These are phyloP conservation scores for Drosophila antonietae DNA, from an alignment of 2,888 invertebrate species.

Conservation along the genomic window DNA sequence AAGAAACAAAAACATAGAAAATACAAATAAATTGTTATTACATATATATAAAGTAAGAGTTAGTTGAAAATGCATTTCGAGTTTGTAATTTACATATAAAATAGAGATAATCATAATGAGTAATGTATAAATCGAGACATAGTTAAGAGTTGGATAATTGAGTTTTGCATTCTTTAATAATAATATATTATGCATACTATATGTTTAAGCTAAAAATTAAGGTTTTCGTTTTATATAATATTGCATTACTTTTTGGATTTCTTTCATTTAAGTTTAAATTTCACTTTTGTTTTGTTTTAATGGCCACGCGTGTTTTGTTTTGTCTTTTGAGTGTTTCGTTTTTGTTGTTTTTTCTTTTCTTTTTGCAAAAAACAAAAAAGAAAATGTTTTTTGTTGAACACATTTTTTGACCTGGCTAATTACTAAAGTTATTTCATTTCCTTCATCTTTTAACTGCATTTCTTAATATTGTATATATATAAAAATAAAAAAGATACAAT, in stretches of 20 bases:
- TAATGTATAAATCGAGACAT: slow-evolving; percentile 51
- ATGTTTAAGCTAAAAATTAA: slow-evolving; percentile 50
- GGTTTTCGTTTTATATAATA: slow-evolving; percentile 37
- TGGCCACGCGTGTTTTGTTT: slow-evolving; percentile 63
- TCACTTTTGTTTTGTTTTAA: slow-evolving; percentile 37
- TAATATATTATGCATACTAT: slow-evolving; percentile 24
- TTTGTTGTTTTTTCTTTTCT: slow-evolving; percentile 26
- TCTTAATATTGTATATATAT: slow-evolving; percentile 44
- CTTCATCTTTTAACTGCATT: slow-evolving; percentile 34
- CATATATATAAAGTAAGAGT: slow-evolving; percentile 15
- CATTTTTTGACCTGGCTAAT: slow-evolving; percentile 59
- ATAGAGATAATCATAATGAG: slow-evolving; percentile 25
- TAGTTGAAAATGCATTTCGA: slow-evolving; percentile 36
- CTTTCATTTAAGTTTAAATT: slow-evolving; percentile 36
- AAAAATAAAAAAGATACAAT: slow-evolving; percentile 55
- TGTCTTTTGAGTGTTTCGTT: slow-evolving; percentile 22
- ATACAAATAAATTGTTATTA: slow-evolving; percentile 10
- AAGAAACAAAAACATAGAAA: slow-evolving; percentile 19
- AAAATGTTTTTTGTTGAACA: slow-evolving; percentile 50
- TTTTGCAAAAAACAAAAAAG: slow-evolving; percentile 32
- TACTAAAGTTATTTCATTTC: slow-evolving; percentile 38
- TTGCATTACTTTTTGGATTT: slow-evolving; percentile 22
- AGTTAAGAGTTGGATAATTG: slow-evolving; percentile 40
- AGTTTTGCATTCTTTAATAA: not conserved
- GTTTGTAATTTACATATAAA: slow-evolving; percentile 50